These are phyloP conservation scores for Lepidonotus clava DNA, from an alignment of 2,888 invertebrate genomes.

Conservation along the genomic window DNA sequence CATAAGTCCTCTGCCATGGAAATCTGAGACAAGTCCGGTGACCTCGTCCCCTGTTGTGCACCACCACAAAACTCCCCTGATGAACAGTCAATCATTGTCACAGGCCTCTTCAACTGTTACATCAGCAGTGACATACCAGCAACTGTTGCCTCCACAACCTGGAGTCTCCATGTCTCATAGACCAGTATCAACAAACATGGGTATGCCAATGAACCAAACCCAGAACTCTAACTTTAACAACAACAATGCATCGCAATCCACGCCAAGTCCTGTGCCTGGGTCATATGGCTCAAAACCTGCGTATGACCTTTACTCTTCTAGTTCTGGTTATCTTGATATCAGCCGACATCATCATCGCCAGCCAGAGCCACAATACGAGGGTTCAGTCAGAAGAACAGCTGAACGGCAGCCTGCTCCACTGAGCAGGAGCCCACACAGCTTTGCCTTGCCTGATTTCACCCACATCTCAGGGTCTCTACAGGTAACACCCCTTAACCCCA, in stretches of 20 bases:
- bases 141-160: not conserved
- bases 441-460: not conserved
- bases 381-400: too few relatives aligned
- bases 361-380: too few relatives aligned
- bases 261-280: too few relatives aligned
- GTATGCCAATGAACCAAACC: not conserved
- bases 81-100: not conserved
- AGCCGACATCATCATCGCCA: too few relatives aligned
- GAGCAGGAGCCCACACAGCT: slow-evolving; percentile 1
- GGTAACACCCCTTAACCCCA: not conserved
- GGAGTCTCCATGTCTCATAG: not conserved
- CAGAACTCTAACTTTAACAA: not conserved
- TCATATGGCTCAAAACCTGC: too few relatives aligned
- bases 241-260: too few relatives aligned
- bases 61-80: not conserved
- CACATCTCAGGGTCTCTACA: slow-evolving; percentile 34
- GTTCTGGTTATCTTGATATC: too few relatives aligned
- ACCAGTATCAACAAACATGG: not conserved
- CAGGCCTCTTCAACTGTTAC: not conserved
- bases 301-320: too few relatives aligned
- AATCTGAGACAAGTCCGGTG: not conserved
- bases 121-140: not conserved
- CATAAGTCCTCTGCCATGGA: slow-evolving; percentile 20
- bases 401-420: not conserved
- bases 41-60: not conserved